Percentiles rank a stretch among this genome's conserved stretches.
These are phyloP conservation scores for Pachycephus smyrnensis DNA, from an alignment of 2,888 invertebrate genomes.

Conservation along the genomic window DNA sequence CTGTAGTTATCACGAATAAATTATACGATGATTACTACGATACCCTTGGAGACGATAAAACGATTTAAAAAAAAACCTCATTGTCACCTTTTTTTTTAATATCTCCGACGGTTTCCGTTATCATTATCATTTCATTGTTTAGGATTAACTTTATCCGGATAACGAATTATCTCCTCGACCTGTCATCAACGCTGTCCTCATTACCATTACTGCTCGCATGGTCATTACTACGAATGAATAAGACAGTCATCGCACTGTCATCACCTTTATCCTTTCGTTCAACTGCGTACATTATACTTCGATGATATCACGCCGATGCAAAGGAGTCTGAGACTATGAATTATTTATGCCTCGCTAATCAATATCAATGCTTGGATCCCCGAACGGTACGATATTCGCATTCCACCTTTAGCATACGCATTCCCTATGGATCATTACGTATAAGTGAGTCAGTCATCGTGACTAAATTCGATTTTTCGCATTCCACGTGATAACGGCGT, in stretches of 20 bases:
- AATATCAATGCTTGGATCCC: not conserved
- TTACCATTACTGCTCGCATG: not conserved
- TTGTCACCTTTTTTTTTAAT: not conserved
- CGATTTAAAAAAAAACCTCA: not conserved
- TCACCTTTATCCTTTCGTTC: not conserved
- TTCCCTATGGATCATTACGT: not conserved
- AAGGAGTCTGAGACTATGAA: not conserved
- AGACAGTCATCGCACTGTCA: not conserved
- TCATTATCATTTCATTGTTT: not conserved
- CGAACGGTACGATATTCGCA: not conserved
- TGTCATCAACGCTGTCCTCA: not conserved
- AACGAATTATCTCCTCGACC: not conserved
- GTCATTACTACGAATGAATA: not conserved
- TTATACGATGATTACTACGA: constrained; percentile 11
- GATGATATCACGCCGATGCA: not conserved
- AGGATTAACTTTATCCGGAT: not conserved
- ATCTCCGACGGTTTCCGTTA: not conserved
- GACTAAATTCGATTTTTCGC: not conserved
- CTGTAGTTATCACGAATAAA: constrained; percentile 40
- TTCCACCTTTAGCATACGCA: not conserved
- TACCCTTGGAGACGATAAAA: not conserved
- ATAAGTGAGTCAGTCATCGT: not conserved
- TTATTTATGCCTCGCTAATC: not conserved
- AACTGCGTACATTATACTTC: not conserved
- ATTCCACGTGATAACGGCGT: not conserved